Percentiles rank a stretch among this genome's conserved stretches.
phyloP scores from a whole-genome alignment of 2,888 invertebrate genomes.

The Steinernema hermaphroditum region DNA sequence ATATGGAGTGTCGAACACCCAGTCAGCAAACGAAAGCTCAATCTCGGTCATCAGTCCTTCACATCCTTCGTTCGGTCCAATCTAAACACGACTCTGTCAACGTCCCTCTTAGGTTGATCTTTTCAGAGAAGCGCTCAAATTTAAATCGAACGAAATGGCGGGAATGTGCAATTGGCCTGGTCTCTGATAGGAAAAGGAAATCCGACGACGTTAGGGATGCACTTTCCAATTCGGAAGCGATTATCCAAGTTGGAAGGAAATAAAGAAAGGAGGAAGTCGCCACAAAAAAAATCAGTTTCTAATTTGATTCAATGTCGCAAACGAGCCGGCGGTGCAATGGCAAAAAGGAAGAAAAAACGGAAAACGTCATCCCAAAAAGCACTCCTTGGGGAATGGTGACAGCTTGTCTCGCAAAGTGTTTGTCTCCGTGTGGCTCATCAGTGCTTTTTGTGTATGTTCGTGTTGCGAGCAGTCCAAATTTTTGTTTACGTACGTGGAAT shows the following conservation, averaged over 20 bases:
- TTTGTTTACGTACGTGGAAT: too few relatives aligned
- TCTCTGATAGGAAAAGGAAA: not conserved
- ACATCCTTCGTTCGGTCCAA: slow-evolving; percentile 48
- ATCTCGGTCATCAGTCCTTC: slow-evolving; percentile 53
- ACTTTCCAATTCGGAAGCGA: slow-evolving; percentile 25
- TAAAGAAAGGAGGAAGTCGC: slow-evolving; percentile 20
- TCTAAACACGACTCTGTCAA: slow-evolving; percentile 38
- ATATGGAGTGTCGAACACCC: slow-evolving; percentile 59
- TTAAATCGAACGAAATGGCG: too few relatives aligned
- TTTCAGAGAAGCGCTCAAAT: too few relatives aligned
- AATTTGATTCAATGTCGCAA: slow-evolving; percentile 26
- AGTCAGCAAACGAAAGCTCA: slow-evolving; percentile 46
- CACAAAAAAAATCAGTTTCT: slow-evolving; percentile 24
- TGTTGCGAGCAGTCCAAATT: slow-evolving; percentile 13
- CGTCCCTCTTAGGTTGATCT: too few relatives aligned
- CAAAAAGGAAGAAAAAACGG: slow-evolving; percentile 3
- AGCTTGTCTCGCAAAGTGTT: not conserved
- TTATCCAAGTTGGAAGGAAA: slow-evolving; percentile 15
- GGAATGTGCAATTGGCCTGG: not conserved
- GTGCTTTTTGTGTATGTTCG: not conserved
- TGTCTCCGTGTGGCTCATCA: not conserved
- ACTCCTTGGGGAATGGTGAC: not conserved
- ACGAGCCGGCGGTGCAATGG: slow-evolving; percentile 1
- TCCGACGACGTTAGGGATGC: not conserved
- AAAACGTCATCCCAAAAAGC: slow-evolving; percentile 19